Evolutionary conservation across 2,113 vertebrate genomes (phyloP).

Genomic region (Odocoileus virginianus): DNA sequence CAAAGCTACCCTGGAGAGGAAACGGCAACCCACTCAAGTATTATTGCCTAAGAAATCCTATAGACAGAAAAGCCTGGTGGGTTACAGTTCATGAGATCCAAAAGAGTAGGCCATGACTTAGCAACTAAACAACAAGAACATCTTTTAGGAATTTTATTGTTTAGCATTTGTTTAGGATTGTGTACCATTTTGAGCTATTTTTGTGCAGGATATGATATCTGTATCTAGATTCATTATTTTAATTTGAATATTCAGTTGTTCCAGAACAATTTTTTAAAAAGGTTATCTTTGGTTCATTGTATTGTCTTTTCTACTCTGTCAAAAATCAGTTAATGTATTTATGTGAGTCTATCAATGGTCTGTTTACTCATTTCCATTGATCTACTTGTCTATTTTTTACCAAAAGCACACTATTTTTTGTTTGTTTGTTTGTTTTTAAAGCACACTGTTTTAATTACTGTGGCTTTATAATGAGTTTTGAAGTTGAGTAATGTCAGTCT

Average conservation of each 20-base stretch:
- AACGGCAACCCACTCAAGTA: not conserved
- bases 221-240: not conserved
- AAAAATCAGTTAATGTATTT: not conserved
- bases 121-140: not conserved
- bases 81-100: not conserved
- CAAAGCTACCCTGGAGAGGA: not conserved
- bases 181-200: not conserved
- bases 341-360: not conserved
- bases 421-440: too few relatives aligned
- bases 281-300: not conserved
- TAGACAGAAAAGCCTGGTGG: not conserved
- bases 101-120: not conserved
- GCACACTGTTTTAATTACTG: not conserved
- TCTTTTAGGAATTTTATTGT: not conserved
- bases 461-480: not conserved
- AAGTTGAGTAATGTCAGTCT: not conserved
- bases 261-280: not conserved
- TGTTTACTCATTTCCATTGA: not conserved
- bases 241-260: not conserved
- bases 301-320: not conserved
- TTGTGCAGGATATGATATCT: not conserved
- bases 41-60: not conserved
- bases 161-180: not conserved
- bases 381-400: not conserved
- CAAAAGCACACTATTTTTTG: not conserved